Conservation (phyloP, 2,888 invertebrate species). For the Andrena minutula region DNA sequence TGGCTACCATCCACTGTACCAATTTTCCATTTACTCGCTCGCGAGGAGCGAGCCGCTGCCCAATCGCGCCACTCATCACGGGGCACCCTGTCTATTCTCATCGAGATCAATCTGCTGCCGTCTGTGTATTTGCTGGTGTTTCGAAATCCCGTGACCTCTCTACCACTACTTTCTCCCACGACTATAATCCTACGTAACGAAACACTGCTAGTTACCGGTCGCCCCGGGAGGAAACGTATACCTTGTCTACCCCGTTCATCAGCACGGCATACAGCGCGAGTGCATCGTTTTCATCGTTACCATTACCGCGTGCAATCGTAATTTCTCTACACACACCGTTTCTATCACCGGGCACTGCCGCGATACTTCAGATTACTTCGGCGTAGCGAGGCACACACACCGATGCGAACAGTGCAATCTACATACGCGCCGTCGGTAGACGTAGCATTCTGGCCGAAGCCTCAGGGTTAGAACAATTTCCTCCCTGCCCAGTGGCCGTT, state of each 20-base stretch:
- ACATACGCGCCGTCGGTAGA: conserved; percentile 12
- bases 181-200: background rate
- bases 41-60: background rate
- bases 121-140: background rate
- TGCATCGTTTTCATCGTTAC: conserved; percentile 13
- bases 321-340: conserved; percentile 8
- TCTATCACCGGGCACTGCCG: background rate
- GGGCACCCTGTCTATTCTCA: background rate
- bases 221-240: background rate
- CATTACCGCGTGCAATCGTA: background rate
- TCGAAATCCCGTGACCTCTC: background rate
- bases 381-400: conserved; percentile 6
- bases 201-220: conserved; percentile 7
- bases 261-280: background rate
- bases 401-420: conserved; percentile 37
- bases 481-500: conserved; percentile 3
- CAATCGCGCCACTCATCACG: background rate
- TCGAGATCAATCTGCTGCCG: background rate
- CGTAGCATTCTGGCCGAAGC: background rate
- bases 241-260: conserved; percentile 2
- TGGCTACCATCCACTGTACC: background rate
- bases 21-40: background rate
- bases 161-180: conserved; percentile 1
- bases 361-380: background rate
- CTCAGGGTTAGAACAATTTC: conserved; percentile 7